Percentiles rank a stretch among this genome's conserved stretches.
Evolutionary conservation across 2,888 invertebrate genomes (phyloP).

Genomic region (Sericinus montela): DNA sequence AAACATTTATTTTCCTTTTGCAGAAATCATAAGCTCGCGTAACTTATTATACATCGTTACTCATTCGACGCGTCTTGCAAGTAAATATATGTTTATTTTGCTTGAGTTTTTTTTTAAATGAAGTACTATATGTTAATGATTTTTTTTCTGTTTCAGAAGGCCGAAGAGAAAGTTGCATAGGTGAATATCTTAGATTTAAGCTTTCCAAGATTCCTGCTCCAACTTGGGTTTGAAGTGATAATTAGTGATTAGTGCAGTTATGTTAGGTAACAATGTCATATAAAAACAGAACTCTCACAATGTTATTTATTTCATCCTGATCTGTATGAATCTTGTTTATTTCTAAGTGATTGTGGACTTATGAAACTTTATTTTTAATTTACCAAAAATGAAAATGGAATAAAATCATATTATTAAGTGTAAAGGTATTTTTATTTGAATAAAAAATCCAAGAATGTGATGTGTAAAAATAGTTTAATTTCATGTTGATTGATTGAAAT

Average conservation of each 20-base stretch:
- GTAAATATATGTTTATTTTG: constrained; percentile 34
- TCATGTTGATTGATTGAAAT: constrained; percentile 23
- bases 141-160: constrained; percentile 58
- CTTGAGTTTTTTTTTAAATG: constrained; percentile 19
- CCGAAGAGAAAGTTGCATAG: constrained; percentile 62
- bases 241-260: constrained; percentile 70
- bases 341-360: constrained; percentile 74
- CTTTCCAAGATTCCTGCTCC: constrained; percentile 74
- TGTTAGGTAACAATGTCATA: constrained; percentile 66
- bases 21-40: constrained; percentile 71
- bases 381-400: constrained; percentile 76
- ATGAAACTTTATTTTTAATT: constrained; percentile 73
- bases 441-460: neutral
- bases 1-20: constrained; percentile 29
- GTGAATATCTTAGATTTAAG: constrained; percentile 70
- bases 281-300: constrained; percentile 64
- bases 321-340: constrained; percentile 74
- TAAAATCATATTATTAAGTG: constrained; percentile 71
- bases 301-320: constrained; percentile 77
- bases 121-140: neutral
- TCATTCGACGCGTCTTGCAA: constrained; percentile 52
- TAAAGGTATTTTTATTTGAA: constrained; percentile 20
- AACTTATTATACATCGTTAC: constrained; percentile 44
- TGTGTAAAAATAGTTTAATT: constrained; percentile 21
- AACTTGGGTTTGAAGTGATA: constrained; percentile 76